phyloP scores from a whole-genome alignment of 1,140 invertebrate genomes.

The Drosophila pandora region DNA sequence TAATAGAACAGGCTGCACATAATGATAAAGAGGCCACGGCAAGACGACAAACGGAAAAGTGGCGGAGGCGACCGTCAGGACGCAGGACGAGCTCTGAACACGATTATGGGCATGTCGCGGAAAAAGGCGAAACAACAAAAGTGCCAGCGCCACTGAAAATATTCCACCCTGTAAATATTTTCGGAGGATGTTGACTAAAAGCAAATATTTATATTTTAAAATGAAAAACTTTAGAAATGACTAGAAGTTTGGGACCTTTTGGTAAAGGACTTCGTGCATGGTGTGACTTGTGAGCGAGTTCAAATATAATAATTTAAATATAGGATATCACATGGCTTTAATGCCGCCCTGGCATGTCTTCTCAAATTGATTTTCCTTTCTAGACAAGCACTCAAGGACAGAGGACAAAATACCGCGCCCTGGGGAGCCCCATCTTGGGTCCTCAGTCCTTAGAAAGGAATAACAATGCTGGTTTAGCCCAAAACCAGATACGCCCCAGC shows the following conservation, averaged over 20 bases:
- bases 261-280: no score
- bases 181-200: background rate
- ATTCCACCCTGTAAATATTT: background rate
- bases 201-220: background rate
- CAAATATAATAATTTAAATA: background rate
- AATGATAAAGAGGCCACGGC: constrained; percentile 38
- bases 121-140: constrained; percentile 27
- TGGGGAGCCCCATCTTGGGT: constrained; percentile 7
- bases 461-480: constrained; percentile 17
- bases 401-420: constrained; percentile 14
- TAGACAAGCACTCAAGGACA: constrained; percentile 30
- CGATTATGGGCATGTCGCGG: constrained; percentile 53
- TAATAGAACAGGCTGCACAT: constrained; percentile 53
- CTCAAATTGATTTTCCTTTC: constrained; percentile 16
- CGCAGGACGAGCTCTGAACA: constrained; percentile 14
- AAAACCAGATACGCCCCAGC: constrained; percentile 1
- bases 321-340: background rate
- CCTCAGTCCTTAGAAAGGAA: background rate
- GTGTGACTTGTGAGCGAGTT: no score
- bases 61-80: background rate
- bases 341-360: background rate
- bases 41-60: constrained; percentile 11
- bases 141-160: constrained; percentile 23
- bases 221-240: background rate
- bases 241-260: no score